Percentiles rank a stretch among this genome's conserved stretches.
These are phyloP conservation scores for Epistrophella euchroma DNA, from an alignment of 2,888 invertebrate species.

Conservation along the genomic window DNA sequence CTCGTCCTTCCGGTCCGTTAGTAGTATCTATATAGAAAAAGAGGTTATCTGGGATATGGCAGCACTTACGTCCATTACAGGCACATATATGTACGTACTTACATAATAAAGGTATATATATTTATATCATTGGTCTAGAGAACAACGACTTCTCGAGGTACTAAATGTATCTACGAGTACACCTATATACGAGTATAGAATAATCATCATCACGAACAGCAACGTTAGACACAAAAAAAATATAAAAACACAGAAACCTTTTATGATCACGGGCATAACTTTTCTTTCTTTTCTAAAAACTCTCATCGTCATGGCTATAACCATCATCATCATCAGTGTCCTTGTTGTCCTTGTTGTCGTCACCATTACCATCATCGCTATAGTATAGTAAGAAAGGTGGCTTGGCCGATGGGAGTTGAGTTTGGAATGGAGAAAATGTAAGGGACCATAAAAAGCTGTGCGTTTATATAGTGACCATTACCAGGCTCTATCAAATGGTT, in stretches of 20 bases:
- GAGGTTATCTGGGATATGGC: constrained; percentile 56
- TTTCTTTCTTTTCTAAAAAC: constrained; percentile 40
- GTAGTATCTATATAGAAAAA: constrained; percentile 37
- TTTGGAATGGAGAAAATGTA: not conserved
- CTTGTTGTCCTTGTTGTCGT: constrained; percentile 43
- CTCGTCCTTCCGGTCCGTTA: constrained; percentile 55
- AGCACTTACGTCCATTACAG: constrained; percentile 66
- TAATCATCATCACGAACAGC: constrained; percentile 39
- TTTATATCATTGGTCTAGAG: constrained; percentile 46
- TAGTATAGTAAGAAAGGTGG: not conserved
- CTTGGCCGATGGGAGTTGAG: not conserved
- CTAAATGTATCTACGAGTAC: constrained; percentile 25
- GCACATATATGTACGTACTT: constrained; percentile 31
- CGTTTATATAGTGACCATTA: constrained; percentile 61
- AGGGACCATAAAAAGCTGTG: constrained; percentile 49
- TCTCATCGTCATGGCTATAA: constrained; percentile 31
- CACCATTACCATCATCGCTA: constrained; percentile 26
- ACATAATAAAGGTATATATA: constrained; percentile 50
- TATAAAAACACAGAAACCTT: constrained; percentile 58
- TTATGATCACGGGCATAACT: constrained; percentile 66
- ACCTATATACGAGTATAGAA: not conserved
- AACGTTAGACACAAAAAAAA: constrained; percentile 3
- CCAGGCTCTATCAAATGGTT: constrained; percentile 37
- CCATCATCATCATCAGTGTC: constrained; percentile 32
- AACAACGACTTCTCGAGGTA: constrained; percentile 15